Evolutionary conservation across 2,888 invertebrate genomes (phyloP), one percentile per base, ranked within the genome.

Genomic region (Agriopis aurantiaria): DNA sequence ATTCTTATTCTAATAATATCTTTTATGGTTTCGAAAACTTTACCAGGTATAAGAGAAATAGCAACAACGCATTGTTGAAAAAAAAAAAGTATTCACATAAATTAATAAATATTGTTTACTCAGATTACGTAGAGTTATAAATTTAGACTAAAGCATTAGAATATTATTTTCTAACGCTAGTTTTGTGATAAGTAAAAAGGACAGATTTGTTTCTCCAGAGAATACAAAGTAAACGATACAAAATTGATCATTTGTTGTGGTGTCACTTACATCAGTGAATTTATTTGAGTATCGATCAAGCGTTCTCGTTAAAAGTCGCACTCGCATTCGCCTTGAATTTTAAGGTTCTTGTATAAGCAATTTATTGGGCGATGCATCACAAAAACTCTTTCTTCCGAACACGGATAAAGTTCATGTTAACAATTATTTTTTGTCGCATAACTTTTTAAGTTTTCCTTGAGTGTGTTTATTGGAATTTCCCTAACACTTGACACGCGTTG

Each of bases 211-310:
- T 7, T 43, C 10, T 43, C 12, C 8, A 8, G 11, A 43, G 71
- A 78, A 80, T 64, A 79, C 77, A 78, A 73, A 69, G 67, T 77
- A 66, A 79, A 76, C 66, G 61, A 71, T 70, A 74, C 79, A 79
- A 83, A 82, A 84, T 82, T 80, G 80, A 81, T 81, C 76, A 73
- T 83, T 84, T 82, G 81, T 82, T 82, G 80, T 80, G 68, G 77
- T 84, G 79, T 81, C 79, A 82, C 82, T 83, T 82, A 80, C 78
- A 78, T 79, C 71, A 69, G 75, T 65, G 71, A 84, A 88, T 87
- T 86, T 85, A 87, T 88, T 88, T 83, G 82, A 73, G 82, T 85
- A 87, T 85, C 80, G 82, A 87, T 88, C 87, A 83, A 78, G 69
- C 71, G 80, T 82, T 83, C 82, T 82, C 81, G 80, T 80, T 80